phyloP scores from a whole-genome alignment of 2,797 vertebrate genomes.

The Rhinatrema bivittatum region DNA sequence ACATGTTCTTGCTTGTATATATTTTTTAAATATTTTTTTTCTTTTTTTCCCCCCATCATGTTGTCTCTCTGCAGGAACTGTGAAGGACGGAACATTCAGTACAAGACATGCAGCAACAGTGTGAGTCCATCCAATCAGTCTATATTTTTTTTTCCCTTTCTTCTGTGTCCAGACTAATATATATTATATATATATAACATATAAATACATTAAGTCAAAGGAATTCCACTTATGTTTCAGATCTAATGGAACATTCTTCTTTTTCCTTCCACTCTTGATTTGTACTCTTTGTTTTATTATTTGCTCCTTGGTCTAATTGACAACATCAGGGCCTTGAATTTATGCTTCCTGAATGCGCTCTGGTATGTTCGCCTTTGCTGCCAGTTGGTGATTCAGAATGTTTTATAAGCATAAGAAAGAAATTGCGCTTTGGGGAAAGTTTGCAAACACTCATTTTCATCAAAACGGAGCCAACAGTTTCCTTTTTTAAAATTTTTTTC shows the following conservation, averaged over 20 bases:
- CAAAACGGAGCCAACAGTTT: conserved; percentile 9
- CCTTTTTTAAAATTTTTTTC: too few species aligned
- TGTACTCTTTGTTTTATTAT: conserved; percentile 5
- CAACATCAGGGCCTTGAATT: conserved; percentile 19
- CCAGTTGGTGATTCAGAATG: conserved; percentile 16
- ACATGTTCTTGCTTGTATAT: conserved; percentile 7
- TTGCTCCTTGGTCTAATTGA: conserved; percentile 19
- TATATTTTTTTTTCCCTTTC: conserved; percentile 10
- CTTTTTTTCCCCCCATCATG: conserved; percentile 18
- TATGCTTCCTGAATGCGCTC: conserved; percentile 24
- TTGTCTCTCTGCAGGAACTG: conserved; percentile 65
- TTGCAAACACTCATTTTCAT: conserved; percentile 11
- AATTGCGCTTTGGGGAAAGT: conserved; percentile 20
- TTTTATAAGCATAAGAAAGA: conserved; percentile 19
- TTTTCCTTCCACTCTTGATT: conserved; percentile 22
- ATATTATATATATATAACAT: too few species aligned
- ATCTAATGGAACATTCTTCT: conserved; percentile 14
- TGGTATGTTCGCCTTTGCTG: neutral
- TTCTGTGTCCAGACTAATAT: conserved; percentile 11
- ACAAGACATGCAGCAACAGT: conserved; percentile 85
- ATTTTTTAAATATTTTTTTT: conserved; percentile 16
- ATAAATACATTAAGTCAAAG: conserved; percentile 24
- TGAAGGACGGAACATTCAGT: conserved; percentile 86
- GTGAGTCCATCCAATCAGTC: conserved; percentile 50
- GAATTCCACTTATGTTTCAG: conserved; percentile 7